Percentiles rank a stretch among this genome's conserved stretches.
These are phyloP conservation scores for Campoletis raptor DNA, from an alignment of 2,888 invertebrate species.

Conservation along the genomic window DNA sequence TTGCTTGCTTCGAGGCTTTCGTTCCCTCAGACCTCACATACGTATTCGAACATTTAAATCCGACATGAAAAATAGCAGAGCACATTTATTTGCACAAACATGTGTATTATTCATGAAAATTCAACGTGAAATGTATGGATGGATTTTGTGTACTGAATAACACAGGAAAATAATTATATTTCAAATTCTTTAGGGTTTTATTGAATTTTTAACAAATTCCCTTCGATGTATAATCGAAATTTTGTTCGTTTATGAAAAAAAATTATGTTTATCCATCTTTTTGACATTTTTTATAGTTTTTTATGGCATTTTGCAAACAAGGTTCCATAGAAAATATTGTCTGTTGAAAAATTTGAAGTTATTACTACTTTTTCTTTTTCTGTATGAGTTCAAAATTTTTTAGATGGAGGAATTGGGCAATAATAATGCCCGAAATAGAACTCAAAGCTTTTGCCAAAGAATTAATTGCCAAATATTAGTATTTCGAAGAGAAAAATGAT, in stretches of 20 bases:
- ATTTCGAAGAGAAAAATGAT: neutral
- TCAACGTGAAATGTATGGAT: neutral
- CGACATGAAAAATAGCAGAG: constrained; percentile 1
- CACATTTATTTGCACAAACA: neutral
- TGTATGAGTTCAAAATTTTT: neutral
- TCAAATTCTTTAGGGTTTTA: neutral
- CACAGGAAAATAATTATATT: neutral
- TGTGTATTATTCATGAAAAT: constrained; percentile 16
- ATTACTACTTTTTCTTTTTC: neutral
- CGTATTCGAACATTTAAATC: neutral
- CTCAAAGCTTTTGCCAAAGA: neutral
- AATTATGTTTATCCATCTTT: neutral
- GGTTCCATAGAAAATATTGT: neutral
- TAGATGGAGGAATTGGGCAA: neutral
- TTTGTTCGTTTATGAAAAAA: neutral
- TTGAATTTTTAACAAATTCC: neutral
- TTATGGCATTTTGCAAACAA: neutral
- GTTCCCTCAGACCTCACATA: neutral
- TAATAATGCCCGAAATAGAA: neutral
- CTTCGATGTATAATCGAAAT: neutral
- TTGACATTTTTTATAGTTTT: neutral
- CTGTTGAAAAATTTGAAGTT: neutral
- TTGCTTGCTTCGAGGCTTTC: constrained; percentile 59
- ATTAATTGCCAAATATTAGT: neutral
- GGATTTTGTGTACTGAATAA: neutral